These are phyloP conservation scores for Diplodus puntazzo DNA, from an alignment of 2,797 vertebrate genomes.

Conservation along the genomic window DNA sequence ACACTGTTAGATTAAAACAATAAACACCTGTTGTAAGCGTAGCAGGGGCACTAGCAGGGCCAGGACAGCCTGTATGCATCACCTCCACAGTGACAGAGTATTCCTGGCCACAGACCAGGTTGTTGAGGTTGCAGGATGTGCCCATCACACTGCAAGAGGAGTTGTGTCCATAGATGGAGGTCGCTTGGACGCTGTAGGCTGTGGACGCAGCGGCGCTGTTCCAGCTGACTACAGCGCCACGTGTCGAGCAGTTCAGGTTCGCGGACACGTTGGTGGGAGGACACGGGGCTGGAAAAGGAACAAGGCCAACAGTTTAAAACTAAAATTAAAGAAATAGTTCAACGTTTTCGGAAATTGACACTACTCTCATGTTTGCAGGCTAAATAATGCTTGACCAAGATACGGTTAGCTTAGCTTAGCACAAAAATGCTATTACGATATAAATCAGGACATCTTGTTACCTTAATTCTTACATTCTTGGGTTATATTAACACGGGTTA, in stretches of 20 bases:
- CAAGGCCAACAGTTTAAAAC: not conserved
- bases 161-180: conserved; percentile 55
- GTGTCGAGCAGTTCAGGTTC: conserved; percentile 68
- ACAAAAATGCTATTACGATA: not conserved
- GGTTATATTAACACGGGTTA: no score
- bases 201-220: conserved; percentile 41
- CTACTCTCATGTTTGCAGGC: not conserved
- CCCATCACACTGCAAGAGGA: conserved; percentile 71
- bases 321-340: not conserved
- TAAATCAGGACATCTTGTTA: no score
- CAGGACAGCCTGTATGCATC: conserved; percentile 69
- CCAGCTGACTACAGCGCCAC: conserved; percentile 73
- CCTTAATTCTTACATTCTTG: no score
- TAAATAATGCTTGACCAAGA: not conserved
- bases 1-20: not conserved
- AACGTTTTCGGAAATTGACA: not conserved
- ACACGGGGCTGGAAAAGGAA: conserved; percentile 76
- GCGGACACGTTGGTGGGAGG: conserved; percentile 69
- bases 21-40: conserved; percentile 69
- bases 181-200: conserved; percentile 71
- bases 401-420: not conserved
- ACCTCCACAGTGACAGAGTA: conserved; percentile 78
- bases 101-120: conserved; percentile 80
- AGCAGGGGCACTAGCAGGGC: conserved; percentile 61
- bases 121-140: conserved; percentile 68